phyloP scores from a whole-genome alignment of 2,888 invertebrate genomes.

The Eupithecia pulchellata region DNA sequence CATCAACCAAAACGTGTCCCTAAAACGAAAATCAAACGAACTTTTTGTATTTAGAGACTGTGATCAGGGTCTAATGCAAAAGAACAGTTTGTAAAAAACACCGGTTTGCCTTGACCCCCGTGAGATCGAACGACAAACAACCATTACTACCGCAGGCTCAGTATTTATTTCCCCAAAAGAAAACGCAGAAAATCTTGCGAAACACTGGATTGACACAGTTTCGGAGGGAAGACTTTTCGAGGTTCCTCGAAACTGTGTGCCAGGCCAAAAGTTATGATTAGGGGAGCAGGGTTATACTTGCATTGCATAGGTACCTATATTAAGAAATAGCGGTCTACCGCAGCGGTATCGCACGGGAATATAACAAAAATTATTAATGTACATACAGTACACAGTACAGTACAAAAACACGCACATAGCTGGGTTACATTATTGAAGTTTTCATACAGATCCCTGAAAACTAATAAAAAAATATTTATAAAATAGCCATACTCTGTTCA shows the following conservation, averaged over 20 bases:
- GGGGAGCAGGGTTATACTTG: background rate
- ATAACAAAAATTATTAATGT: no score
- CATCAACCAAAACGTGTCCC: slow-evolving; percentile 20
- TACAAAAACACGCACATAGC: no score
- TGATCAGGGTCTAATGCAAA: slow-evolving; percentile 46
- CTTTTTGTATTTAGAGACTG: slow-evolving; percentile 31
- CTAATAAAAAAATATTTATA: no score
- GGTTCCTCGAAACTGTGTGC: no score
- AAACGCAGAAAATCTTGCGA: slow-evolving; percentile 18
- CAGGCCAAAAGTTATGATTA: background rate
- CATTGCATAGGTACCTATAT: no score
- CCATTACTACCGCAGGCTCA: slow-evolving; percentile 38
- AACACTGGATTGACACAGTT: background rate
- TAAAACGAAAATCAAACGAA: slow-evolving; percentile 26
- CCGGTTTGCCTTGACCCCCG: slow-evolving; percentile 57
- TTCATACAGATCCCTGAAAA: no score
- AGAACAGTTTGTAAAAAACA: slow-evolving; percentile 49
- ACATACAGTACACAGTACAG: no score
- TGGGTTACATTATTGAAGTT: no score
- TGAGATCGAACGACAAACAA: slow-evolving; percentile 42
- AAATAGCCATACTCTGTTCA: no score
- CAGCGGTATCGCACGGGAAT: no score
- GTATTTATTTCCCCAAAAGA: slow-evolving; percentile 40
- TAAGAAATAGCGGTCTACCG: no score
- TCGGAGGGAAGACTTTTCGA: background rate